Conservation (phyloP, 2,113 vertebrate species). For the Seriola quinqueradiata region DNA sequence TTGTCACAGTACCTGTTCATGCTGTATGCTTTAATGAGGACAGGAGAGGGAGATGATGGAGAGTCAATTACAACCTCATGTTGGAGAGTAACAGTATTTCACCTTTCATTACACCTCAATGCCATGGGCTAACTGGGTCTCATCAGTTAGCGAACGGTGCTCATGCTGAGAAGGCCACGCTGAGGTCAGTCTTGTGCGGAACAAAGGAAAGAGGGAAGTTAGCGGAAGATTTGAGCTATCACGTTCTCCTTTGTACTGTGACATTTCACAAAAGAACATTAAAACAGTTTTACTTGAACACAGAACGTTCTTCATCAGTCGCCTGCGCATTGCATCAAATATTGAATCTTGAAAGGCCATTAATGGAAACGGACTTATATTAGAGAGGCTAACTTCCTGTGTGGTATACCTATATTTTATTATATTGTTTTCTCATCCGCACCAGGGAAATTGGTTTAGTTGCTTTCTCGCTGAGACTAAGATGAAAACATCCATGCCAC, state of each 20-base stretch:
- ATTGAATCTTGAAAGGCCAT: not conserved
- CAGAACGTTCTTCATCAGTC: not conserved
- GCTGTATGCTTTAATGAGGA: constrained; percentile 75
- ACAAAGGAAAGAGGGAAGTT: constrained; percentile 13
- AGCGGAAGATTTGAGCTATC: constrained; percentile 19
- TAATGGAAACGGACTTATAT: not conserved
- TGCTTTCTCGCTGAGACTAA: too few relatives aligned
- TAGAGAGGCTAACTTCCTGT: not conserved
- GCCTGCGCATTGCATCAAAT: not conserved
- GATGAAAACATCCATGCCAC: too few relatives aligned
- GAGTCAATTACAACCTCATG: constrained; percentile 78
- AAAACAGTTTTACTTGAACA: not conserved
- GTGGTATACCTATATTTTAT: not conserved
- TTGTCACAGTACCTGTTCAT: constrained; percentile 73
- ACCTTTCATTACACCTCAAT: constrained; percentile 79
- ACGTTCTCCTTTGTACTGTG: not conserved
- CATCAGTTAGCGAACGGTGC: constrained; percentile 71
- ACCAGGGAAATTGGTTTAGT: too few relatives aligned
- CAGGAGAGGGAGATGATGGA: constrained; percentile 73
- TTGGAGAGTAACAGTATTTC: constrained; percentile 73
- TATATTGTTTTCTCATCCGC: not conserved
- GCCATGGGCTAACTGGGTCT: constrained; percentile 72
- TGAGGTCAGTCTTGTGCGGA: constrained; percentile 48
- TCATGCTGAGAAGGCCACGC: constrained; percentile 50
- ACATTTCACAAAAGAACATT: not conserved